Conservation (phyloP, 2,797 vertebrate genomes). For the Anableps anableps region DNA sequence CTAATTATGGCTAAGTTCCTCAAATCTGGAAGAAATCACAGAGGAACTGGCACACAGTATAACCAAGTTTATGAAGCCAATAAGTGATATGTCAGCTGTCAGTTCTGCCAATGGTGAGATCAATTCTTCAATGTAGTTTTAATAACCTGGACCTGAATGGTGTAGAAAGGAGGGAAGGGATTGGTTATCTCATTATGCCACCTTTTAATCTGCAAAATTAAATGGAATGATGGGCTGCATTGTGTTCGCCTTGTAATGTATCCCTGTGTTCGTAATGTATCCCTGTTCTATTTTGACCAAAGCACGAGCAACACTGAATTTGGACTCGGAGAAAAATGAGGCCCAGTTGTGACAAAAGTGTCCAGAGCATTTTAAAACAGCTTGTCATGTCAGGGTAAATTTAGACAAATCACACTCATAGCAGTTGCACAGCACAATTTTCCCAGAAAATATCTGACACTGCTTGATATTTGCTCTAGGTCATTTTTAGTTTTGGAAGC, state of each 20-base stretch:
- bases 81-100: not conserved
- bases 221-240: not conserved
- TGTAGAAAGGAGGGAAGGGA: not conserved
- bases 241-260: not conserved
- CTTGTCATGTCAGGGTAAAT: not conserved
- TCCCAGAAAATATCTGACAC: not conserved
- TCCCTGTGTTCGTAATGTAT: not conserved
- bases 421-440: not conserved
- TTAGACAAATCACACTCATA: not conserved
- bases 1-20: no score
- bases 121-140: not conserved
- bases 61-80: not conserved
- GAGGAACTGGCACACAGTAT: no score
- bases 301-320: not conserved
- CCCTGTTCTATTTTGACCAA: not conserved
- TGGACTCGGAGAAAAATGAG: not conserved
- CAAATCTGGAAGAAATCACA: no score
- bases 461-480: not conserved
- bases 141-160: not conserved
- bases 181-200: not conserved
- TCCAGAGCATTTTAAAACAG: not conserved
- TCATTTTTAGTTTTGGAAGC: not conserved
- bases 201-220: not conserved
- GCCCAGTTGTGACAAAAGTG: not conserved
- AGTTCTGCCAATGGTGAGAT: not conserved